Percentiles rank a stretch among this genome's conserved stretches.
These are phyloP conservation scores for Sceloporus undulatus DNA, from an alignment of 2,113 vertebrate species.

Conservation along the genomic window DNA sequence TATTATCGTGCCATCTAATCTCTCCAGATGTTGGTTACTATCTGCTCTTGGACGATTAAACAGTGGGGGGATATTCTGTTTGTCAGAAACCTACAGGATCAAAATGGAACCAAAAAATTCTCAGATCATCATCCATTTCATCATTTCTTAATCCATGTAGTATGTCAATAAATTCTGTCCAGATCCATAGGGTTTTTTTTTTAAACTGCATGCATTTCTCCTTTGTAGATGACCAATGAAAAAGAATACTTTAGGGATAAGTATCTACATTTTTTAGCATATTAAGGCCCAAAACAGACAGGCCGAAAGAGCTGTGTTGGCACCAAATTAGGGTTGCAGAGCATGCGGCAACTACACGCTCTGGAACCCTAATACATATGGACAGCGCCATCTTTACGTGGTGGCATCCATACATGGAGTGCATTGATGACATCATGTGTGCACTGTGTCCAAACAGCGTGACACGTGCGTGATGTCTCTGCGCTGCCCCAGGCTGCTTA, in stretches of 20 bases:
- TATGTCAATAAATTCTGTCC: not conserved
- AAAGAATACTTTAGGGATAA: not conserved
- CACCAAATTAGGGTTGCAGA: no score
- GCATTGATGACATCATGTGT: no score
- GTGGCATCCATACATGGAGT: no score
- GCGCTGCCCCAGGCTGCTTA: no score
- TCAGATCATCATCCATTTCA: not conserved
- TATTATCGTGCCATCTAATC: conserved; percentile 9
- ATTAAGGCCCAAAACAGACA: not conserved
- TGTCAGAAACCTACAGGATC: not conserved
- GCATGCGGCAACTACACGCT: no score
- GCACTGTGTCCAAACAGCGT: no score
- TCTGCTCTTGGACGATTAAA: not conserved
- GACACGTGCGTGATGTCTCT: no score
- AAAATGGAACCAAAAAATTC: not conserved
- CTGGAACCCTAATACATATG: no score
- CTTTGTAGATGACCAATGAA: not conserved
- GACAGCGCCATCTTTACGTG: no score
- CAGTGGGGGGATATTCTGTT: not conserved
- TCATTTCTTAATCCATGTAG: not conserved
- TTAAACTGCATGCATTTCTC: not conserved
- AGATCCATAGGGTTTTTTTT: not conserved
- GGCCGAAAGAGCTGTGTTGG: no score
- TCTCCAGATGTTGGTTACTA: not conserved
- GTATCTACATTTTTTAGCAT: not conserved